Evolutionary conservation across 2,113 vertebrate genomes (phyloP), one percentile per base, ranked within the genome.

Genomic region (Orthochromis malagaraziensis): DNA sequence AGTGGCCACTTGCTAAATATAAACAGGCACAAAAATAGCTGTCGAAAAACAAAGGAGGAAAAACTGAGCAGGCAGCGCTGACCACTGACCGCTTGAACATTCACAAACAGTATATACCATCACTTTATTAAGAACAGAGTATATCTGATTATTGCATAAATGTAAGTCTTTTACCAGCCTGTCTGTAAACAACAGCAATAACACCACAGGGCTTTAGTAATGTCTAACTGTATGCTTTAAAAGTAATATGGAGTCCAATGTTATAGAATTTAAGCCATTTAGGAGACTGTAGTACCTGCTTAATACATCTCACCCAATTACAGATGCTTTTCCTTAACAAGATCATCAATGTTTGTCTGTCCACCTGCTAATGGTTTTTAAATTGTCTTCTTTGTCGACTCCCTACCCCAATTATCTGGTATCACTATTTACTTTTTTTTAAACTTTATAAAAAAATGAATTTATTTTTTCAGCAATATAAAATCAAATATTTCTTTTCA

Each of bases 21-120:
- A 95, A 92, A 89, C 89, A 89, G 82, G 55, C 31, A 29, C 88
- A 92, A 91, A 95, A 94, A 94, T 94, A 95, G 91, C 70, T 26
- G 73, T 87, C 42, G 68, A 81, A 77, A 92, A 93, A 89, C 58
- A 90, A 80, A 85, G 75, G n/a, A 14, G 10, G 24, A 83, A 88
- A 88, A 85, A 82, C 42, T 26, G 12, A n/a, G 63, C 9, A 65
- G 57, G 17, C 38, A 65, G 40, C 17, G 16, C 14, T 83, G 40
- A 9, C 47, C 33, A 45, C 17, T 83, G 40, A 11, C 8, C 47
- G 29, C 17, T 60, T 31, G 33, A 81, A 54, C 33, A 77, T 11
- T 31, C 73, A 77, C 45, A 31, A 49, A 31, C 16, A 31, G 1
- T n/a, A 12, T 31, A 19, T 8, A 24, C 8, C 29, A 70, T 40